Conservation (phyloP, 2,113 vertebrate species). For the Bathybates hornii region DNA sequence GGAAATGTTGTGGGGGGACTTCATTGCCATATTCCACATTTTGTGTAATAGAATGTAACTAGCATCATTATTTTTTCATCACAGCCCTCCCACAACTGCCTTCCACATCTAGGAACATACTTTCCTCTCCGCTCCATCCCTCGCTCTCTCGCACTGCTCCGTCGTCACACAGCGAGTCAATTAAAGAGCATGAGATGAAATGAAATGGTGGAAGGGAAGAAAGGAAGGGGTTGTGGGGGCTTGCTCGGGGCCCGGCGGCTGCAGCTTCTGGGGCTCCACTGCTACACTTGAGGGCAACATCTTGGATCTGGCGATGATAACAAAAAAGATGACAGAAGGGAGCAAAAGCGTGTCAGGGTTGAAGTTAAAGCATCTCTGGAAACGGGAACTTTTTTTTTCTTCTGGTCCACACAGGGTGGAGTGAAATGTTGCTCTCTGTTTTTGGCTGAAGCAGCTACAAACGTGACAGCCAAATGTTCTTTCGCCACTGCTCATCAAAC, state of each 20-base stretch:
- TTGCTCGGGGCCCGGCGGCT: not conserved
- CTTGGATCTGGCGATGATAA: not conserved
- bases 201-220: not conserved
- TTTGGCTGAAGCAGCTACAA: not conserved
- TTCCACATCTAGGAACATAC: conserved; percentile 52
- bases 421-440: not conserved
- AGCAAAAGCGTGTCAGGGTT: not conserved
- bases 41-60: conserved; percentile 61
- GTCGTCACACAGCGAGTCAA: conserved; percentile 42
- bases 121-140: conserved; percentile 14
- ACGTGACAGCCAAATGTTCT: not conserved
- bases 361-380: not conserved
- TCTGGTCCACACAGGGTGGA: not conserved
- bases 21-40: conserved; percentile 34
- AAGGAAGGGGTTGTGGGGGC: not conserved
- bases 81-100: conserved; percentile 55
- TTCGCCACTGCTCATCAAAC: not conserved
- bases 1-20: conserved; percentile 24
- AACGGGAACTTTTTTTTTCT: not conserved
- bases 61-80: conserved; percentile 68
- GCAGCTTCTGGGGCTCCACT: conserved; percentile 9
- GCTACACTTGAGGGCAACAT: not conserved
- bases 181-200: conserved; percentile 44
- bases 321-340: not conserved
- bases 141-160: not conserved